These are phyloP conservation scores for Gila orcuttii DNA, from an alignment of 2,113 vertebrate genomes.

Conservation along the genomic window DNA sequence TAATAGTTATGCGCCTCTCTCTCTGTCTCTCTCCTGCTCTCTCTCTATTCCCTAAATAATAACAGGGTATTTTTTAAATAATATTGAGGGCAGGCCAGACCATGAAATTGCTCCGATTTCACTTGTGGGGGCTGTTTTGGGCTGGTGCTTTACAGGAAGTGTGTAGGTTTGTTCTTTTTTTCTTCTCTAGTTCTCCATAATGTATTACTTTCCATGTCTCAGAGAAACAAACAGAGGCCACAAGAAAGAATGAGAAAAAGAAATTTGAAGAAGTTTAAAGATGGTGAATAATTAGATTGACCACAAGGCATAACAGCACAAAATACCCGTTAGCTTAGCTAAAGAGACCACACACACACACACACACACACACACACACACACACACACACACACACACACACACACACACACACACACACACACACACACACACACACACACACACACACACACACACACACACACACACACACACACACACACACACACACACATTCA, in stretches of 20 bases:
- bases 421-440: conserved; percentile 63
- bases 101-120: conserved; percentile 76
- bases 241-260: conserved; percentile 54
- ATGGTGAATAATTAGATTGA: conserved; percentile 46
- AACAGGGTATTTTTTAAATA: conserved; percentile 84
- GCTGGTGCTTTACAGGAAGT: conserved; percentile 73
- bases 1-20: conserved; percentile 80
- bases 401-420: conserved; percentile 63
- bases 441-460: conserved; percentile 40
- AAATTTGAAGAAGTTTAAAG: conserved; percentile 39
- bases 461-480: conserved; percentile 60
- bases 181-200: conserved; percentile 56
- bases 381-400: not conserved
- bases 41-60: conserved; percentile 75
- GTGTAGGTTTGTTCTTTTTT: conserved; percentile 66
- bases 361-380: conserved; percentile 63
- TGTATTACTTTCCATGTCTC: conserved; percentile 62
- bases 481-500: conserved; percentile 13
- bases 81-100: conserved; percentile 79
- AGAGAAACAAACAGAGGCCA: conserved; percentile 63
- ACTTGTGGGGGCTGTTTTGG: conserved; percentile 72
- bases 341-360: conserved; percentile 73
- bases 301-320: conserved; percentile 47
- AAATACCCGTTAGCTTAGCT: conserved; percentile 47
- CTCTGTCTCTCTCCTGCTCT: conserved; percentile 72